Evolutionary conservation across 2,113 vertebrate species (phyloP), one percentile per base, ranked within the genome.

Genomic region (Lynx canadensis): DNA sequence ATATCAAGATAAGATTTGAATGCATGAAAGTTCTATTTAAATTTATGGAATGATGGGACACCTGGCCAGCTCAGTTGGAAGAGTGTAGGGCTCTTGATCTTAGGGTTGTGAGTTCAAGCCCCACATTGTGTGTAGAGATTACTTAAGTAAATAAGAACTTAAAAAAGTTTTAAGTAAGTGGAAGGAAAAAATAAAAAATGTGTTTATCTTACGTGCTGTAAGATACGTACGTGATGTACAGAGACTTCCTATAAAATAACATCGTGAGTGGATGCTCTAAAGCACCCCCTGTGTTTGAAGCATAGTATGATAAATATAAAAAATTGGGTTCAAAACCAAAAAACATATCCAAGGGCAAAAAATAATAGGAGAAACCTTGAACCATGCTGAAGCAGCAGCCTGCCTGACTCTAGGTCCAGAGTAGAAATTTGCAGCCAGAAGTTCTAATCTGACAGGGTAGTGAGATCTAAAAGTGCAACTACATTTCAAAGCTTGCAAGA

Each of bases 401-500:
- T 73, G 41, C 29, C 65, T 29, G 33, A 90, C 15, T 89, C 21
- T 63, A 73, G 25, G n/a, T 80, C 8, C 74, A 74, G 38, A 45
- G 31, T n/a, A 81, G 65, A 65, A 84, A 68, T 60, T 38, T 76
- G 48, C 23, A 79, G 80, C 38, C 36, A 74, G 38, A 89, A 91
- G 21, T 80, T 85, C 19, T 80, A 73, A 81, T 93, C 50, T 84
- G 78, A 23, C 87, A 55, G 27, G 18, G 36, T 60, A 82, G 60
- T 74, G 41, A 94, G 36, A 50, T 83, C 57, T 96, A 82, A 76
- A 86, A 86, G 33, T 91, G 38, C 38, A 80, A 41, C 82, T 71
- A 50, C 76, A 60, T 82, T 50, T 48, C 19, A 60, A 69, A 82
- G 87, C 45, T 52, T 68, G 38, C 33, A 50, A 69, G 38, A n/a